These are phyloP conservation scores for Zophobas atratus DNA, from an alignment of 1,140 invertebrate species.

Conservation along the genomic window DNA sequence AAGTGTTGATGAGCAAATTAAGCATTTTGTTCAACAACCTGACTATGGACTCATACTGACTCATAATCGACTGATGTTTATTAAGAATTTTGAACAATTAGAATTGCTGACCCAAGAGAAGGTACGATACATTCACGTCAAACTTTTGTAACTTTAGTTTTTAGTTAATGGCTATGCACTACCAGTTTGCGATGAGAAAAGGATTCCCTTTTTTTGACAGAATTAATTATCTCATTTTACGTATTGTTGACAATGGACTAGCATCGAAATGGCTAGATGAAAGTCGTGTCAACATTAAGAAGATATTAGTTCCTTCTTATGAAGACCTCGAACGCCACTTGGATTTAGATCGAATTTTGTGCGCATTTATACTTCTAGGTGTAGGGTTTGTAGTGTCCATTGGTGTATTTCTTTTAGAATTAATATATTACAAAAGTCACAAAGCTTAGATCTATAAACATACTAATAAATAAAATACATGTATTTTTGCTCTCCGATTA, in stretches of 20 bases:
- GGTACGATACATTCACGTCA: too few relatives aligned
- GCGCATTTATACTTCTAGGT: not conserved
- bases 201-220: not conserved
- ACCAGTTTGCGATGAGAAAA: not conserved
- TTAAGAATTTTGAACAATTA: too few relatives aligned
- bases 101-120: too few relatives aligned
- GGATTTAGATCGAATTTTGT: not conserved
- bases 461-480: too few relatives aligned
- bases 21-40: too few relatives aligned
- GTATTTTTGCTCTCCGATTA: too few relatives aligned
- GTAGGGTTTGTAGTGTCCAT: not conserved
- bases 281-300: not conserved
- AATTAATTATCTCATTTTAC: not conserved
- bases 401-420: not conserved
- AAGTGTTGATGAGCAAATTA: too few relatives aligned
- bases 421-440: not conserved
- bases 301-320: not conserved
- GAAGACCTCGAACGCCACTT: not conserved
- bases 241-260: not conserved
- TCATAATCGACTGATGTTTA: too few relatives aligned
- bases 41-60: too few relatives aligned
- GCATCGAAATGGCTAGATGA: constrained; percentile 1
- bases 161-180: not conserved
- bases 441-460: too few relatives aligned
- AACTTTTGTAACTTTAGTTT: too few relatives aligned